Conservation (phyloP, 2,888 invertebrate species). For the Abscondita cerata region DNA sequence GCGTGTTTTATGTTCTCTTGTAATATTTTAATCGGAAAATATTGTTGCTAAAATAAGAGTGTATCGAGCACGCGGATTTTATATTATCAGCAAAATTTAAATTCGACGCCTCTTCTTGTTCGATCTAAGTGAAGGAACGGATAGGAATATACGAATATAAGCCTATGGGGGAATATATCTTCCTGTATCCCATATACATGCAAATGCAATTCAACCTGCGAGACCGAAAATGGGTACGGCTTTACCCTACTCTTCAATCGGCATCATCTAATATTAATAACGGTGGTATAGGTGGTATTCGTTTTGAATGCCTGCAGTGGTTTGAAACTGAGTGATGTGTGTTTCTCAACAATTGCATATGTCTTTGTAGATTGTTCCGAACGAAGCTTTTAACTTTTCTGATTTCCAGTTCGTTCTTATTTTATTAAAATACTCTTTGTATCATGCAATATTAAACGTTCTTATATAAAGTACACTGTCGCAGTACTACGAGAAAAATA, state of each 20-base stretch:
- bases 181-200: conserved; percentile 55
- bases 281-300: conserved; percentile 37
- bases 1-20: neutral
- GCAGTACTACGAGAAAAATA: neutral
- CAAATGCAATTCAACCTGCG: conserved; percentile 55
- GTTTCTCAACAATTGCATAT: conserved; percentile 21
- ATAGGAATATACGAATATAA: conserved; percentile 34
- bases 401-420: conserved; percentile 3
- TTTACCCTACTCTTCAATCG: conserved; percentile 46
- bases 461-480: neutral
- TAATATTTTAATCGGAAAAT: conserved; percentile 10
- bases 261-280: conserved; percentile 51
- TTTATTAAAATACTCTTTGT: neutral
- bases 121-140: conserved; percentile 21
- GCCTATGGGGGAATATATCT: conserved; percentile 43
- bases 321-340: conserved; percentile 33
- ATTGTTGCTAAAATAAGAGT: conserved; percentile 11
- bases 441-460: neutral
- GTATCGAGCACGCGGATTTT: conserved; percentile 6
- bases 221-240: conserved; percentile 51
- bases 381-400: neutral
- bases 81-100: conserved; percentile 19
- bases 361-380: conserved; percentile 12
- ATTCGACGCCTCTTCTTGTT: conserved; percentile 29
- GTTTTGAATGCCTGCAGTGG: conserved; percentile 37